These are phyloP conservation scores for Sphaerophoria rueppellii DNA, from an alignment of 2,888 invertebrate genomes.

Conservation along the genomic window DNA sequence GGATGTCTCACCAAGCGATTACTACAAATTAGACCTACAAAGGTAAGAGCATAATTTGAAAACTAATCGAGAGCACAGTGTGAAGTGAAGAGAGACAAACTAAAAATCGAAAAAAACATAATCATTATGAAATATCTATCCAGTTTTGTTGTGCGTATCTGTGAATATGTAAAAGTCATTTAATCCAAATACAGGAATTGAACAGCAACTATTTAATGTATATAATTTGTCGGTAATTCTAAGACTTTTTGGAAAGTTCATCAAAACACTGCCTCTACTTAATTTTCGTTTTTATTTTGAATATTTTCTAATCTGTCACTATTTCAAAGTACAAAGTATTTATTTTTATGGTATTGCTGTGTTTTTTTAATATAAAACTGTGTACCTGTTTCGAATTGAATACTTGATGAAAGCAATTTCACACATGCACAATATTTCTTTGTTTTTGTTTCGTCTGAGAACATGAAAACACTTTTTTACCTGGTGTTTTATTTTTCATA, in stretches of 20 bases:
- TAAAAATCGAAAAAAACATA: background rate
- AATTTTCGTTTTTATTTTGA: conserved; percentile 63
- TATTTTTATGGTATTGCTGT: conserved; percentile 23
- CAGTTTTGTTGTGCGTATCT: conserved; percentile 39
- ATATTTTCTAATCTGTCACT: conserved; percentile 59
- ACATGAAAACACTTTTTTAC: background rate
- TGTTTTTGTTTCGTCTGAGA: background rate
- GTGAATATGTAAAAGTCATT: conserved; percentile 7
- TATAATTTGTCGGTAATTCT: conserved; percentile 27
- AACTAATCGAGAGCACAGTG: too few relatives aligned
- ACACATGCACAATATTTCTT: conserved; percentile 44
- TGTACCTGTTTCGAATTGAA: conserved; percentile 64
- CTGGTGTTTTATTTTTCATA: conserved; percentile 14
- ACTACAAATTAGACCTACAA: too few relatives aligned
- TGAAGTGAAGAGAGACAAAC: background rate
- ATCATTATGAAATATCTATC: background rate
- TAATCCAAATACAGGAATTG: background rate
- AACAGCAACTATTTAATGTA: conserved; percentile 9
- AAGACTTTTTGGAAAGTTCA: conserved; percentile 55
- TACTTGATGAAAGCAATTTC: conserved; percentile 47
- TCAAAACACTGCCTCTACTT: conserved; percentile 70
- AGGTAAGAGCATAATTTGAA: too few relatives aligned
- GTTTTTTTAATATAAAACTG: conserved; percentile 61
- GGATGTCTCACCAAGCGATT: too few relatives aligned
- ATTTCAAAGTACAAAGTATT: conserved; percentile 71